Evolutionary conservation across 2,113 vertebrate species (phyloP).

Genomic region (Mirounga angustirostris): DNA sequence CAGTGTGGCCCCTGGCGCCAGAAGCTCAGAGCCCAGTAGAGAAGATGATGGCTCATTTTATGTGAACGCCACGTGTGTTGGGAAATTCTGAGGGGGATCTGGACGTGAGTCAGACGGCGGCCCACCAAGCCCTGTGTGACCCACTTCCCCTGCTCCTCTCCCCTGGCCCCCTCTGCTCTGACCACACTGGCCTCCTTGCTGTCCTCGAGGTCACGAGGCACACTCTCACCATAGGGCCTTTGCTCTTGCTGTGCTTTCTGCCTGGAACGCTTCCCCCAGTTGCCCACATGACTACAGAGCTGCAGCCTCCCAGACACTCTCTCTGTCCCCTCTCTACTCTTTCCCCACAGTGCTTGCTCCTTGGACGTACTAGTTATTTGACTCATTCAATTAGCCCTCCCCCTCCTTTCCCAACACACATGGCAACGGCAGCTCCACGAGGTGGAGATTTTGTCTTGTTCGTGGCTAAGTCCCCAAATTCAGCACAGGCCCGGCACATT

Average conservation of each 20-base stretch:
- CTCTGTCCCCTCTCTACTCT: not conserved
- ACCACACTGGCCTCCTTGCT: not conserved
- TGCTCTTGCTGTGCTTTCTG: not conserved
- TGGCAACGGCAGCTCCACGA: rapidly evolving
- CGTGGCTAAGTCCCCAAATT: not conserved
- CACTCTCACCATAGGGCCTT: not conserved
- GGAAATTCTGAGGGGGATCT: too few species aligned
- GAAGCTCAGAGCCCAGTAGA: not conserved
- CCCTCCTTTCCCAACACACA: not conserved
- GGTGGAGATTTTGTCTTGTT: not conserved
- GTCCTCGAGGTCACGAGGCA: not conserved
- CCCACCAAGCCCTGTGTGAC: rapidly evolving
- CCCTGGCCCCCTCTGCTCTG: not conserved
- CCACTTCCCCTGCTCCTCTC: too few species aligned
- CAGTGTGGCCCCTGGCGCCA: not conserved
- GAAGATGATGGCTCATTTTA: not conserved
- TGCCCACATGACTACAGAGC: not conserved
- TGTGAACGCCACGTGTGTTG: not conserved
- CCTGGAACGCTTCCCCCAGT: not conserved
- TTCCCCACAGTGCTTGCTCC: rapidly evolving
- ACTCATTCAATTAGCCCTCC: not conserved
- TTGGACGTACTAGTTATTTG: not conserved
- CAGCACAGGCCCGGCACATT: not conserved
- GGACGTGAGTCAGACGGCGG: not conserved
- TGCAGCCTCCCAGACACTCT: not conserved